These are phyloP conservation scores for Diabrotica undecimpunctata DNA, from an alignment of 1,140 invertebrate species.

Conservation along the genomic window DNA sequence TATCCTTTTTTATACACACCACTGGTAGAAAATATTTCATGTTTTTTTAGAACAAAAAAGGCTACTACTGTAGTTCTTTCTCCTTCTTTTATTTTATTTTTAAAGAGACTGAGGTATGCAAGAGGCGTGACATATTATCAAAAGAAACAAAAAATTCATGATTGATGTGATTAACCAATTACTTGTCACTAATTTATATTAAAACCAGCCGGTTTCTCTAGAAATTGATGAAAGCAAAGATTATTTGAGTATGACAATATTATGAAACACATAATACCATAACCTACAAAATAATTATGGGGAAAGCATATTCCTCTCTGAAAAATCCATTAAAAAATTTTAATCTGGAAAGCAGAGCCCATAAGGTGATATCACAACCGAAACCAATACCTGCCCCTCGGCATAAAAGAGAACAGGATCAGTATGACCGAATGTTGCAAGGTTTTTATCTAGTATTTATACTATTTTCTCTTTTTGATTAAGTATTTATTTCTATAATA, in stretches of 20 bases:
- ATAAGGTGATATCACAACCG: constrained; percentile 61
- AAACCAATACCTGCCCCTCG: constrained; percentile 65
- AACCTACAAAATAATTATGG: constrained; percentile 48
- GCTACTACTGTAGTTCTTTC: constrained; percentile 19
- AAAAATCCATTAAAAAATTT: constrained; percentile 54
- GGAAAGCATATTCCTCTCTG: constrained; percentile 51
- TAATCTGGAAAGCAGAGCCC: constrained; percentile 69
- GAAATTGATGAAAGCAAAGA: not conserved
- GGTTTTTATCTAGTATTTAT: constrained; percentile 41
- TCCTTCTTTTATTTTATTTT: constrained; percentile 19
- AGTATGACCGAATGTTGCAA: constrained; percentile 59
- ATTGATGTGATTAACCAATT: constrained; percentile 9
- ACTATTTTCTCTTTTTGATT: constrained; percentile 10
- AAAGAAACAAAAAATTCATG: constrained; percentile 9
- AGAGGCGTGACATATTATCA: constrained; percentile 11
- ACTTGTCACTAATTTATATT: constrained; percentile 1
- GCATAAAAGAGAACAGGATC: constrained; percentile 55
- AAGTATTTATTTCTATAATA: too few species aligned
- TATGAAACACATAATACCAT: constrained; percentile 6
- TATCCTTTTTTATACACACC: not conserved
- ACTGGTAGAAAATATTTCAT: constrained; percentile 19
- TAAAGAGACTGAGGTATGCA: constrained; percentile 16
- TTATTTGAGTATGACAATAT: not conserved
- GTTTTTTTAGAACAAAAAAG: constrained; percentile 21
- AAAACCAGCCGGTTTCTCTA: not conserved